A percentile compares a stretch with the other conserved stretches of the same genome.
Evolutionary conservation across 2,888 invertebrate species (phyloP).

Genomic region (Amorpha juglandis): DNA sequence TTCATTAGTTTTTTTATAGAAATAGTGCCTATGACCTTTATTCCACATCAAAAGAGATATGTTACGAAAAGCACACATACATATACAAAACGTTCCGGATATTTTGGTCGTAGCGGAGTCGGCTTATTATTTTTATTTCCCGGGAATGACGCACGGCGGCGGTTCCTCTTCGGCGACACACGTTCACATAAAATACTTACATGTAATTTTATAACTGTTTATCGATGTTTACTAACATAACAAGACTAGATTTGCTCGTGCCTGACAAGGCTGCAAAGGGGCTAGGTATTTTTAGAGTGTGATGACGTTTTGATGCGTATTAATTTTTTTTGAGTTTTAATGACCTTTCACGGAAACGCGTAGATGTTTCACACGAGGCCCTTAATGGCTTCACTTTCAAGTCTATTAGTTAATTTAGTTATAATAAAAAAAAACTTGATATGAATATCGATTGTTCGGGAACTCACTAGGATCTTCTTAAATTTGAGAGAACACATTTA

Average conservation of each 20-base stretch:
- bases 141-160: slow-evolving; percentile 78
- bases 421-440: neutral
- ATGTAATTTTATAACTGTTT: slow-evolving; percentile 63
- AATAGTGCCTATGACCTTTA: slow-evolving; percentile 51
- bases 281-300: slow-evolving; percentile 74
- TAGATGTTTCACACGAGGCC: slow-evolving; percentile 1
- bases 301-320: slow-evolving; percentile 64
- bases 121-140: slow-evolving; percentile 57
- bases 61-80: slow-evolving; percentile 48
- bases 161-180: slow-evolving; percentile 62
- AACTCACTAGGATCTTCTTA: too few species aligned
- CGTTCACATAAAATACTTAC: slow-evolving; percentile 61
- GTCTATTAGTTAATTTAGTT: neutral
- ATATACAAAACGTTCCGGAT: slow-evolving; percentile 52
- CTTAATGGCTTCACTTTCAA: slow-evolving; percentile 13
- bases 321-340: slow-evolving; percentile 49
- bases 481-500: neutral
- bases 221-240: slow-evolving; percentile 83
- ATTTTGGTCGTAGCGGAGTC: slow-evolving; percentile 69
- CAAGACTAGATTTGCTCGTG: slow-evolving; percentile 73
- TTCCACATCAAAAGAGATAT: slow-evolving; percentile 49
- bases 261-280: slow-evolving; percentile 72
- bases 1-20: slow-evolving; percentile 50
- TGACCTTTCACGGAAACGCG: slow-evolving; percentile 53
- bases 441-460: slow-evolving; percentile 7